Base-by-base conservation (phyloP, 2,888 invertebrate species). In the Pseudococcus longispinus region DNA sequence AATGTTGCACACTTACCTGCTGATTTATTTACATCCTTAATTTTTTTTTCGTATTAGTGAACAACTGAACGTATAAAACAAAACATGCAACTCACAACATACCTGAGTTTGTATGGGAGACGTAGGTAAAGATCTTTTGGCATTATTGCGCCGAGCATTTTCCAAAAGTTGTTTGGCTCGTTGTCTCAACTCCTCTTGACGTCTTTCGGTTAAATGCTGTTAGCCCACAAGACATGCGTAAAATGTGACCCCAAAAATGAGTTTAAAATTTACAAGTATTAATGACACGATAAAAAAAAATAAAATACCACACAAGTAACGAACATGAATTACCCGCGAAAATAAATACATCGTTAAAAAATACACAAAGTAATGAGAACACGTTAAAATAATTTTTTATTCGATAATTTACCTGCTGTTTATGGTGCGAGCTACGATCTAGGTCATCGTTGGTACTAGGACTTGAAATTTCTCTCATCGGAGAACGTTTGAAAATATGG, bases 151-250 rank as follows among this genome's bases (percentile, higher is more conserved):
- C 90, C 94, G 94, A 23, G 96, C 94, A 89, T 95, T 95, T 90
- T 96, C 96, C 89, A 97, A 92, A 91, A 97, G 92, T 91, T 95
- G 93, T 90, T 95, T 93, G 89, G 96, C 96, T 91, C 95, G 92
- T 92, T 96, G 96, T 91, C 95, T 94, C 89, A 97, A 92, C 91
- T 96, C 96, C 89, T 95, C 95, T 80, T 80, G 77, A 90, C 96
- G 96, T 87, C 96, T 93, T 89, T 95, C 94, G 90, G 95, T 92
- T 90, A 95, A 92, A 92, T 94, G 94, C 95, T 95, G 92, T 90
- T 90, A 90, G 90, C 89, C 70, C 9, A 44, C 37, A 46, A 86
- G 1, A n/a, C 60, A 70, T 37, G 55, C 44, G 42, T 42, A 37
- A 87, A 29, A 51, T 37, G 1, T 29, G 55, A 87, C n/a, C 51